Conservation (phyloP, 2,888 invertebrate species). For the Branchinecta sandiegonensis region DNA sequence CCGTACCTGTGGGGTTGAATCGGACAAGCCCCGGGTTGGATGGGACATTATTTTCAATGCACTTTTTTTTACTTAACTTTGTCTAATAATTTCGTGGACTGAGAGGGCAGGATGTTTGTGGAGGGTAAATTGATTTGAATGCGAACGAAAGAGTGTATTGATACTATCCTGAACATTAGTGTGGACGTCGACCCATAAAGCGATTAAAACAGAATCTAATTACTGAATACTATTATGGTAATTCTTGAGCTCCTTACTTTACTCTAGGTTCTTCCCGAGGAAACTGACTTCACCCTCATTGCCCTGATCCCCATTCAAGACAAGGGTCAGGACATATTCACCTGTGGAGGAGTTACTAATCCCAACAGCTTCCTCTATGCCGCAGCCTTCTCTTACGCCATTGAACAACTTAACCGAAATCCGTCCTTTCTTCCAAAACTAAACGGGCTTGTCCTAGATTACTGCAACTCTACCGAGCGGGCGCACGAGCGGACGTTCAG, state of each 20-base stretch:
- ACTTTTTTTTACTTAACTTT: too few relatives aligned
- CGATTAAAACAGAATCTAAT: too few relatives aligned
- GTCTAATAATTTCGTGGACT: too few relatives aligned
- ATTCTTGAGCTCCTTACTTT: background rate
- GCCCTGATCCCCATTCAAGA: slow-evolving; percentile 10
- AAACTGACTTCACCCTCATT: background rate
- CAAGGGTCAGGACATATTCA: slow-evolving; percentile 2
- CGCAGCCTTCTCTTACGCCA: background rate
- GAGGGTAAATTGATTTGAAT: too few relatives aligned
- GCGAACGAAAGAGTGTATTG: too few relatives aligned
- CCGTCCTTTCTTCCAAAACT: background rate
- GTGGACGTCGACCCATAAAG: too few relatives aligned
- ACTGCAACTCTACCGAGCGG: background rate
- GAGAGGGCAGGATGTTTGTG: too few relatives aligned
- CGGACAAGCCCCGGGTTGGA: too few relatives aligned
- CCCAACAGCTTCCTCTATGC: background rate
- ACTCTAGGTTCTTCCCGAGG: background rate
- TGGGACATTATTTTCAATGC: too few relatives aligned
- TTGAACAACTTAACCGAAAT: background rate
- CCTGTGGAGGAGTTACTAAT: background rate
- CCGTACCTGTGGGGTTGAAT: too few relatives aligned
- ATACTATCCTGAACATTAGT: too few relatives aligned
- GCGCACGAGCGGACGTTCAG: background rate
- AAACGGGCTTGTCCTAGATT: background rate
- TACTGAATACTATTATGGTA: too few relatives aligned